Base-by-base conservation (phyloP, 2,797 vertebrate genomes). In the Xerus rutilus region DNA sequence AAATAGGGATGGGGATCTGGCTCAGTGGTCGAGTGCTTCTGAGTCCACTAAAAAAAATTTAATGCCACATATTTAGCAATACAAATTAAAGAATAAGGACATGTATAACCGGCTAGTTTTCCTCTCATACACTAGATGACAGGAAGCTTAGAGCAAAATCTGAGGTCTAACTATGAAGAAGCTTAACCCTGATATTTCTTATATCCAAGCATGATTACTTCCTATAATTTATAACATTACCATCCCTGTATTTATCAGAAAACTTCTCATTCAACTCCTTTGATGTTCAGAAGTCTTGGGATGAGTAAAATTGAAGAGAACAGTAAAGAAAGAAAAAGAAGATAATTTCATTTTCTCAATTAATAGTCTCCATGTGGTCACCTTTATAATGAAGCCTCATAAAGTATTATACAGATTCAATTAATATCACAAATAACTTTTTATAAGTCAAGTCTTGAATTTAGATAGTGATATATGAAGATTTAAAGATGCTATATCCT, bases 361-460 rank as follows among this genome's bases (percentile, higher is more conserved):
- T 43, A 95, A 93, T 8, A 94, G 32, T 45, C 14, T n/a, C 90
- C 14, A 81, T n/a, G 15, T 76, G 83, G 70, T 72, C 77, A 95
- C 70, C 96, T 95, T 79, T 82, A 21, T 82, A 92, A 78, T 11
- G 76, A n/a, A 32, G 77, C 14, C n/a, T 89, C 15, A 90, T 62
- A 65, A 91, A 77, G n/a, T 30, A 91, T 94, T 95, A 93, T 54
- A 93, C 90, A 89, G 79, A 94, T 73, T 67, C 62, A 82, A 90
- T 67, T 83, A 87, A 88, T 82, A 93, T 20, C 47, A n/a, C 20
- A 84, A 89, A 94, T 20, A 93, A 86, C 23, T 78, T 86, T 92
- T 82, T 74, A 72, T 91, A 93, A 82, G 39, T 91, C 6, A 28
- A 70, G 47, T 64, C 70, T 78, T 85, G 45, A 81, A 70, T 92